Percentiles rank a stretch among this genome's conserved stretches.
Evolutionary conservation across 2,797 vertebrate species (phyloP).

Genomic region (Acanthurus lineatus): DNA sequence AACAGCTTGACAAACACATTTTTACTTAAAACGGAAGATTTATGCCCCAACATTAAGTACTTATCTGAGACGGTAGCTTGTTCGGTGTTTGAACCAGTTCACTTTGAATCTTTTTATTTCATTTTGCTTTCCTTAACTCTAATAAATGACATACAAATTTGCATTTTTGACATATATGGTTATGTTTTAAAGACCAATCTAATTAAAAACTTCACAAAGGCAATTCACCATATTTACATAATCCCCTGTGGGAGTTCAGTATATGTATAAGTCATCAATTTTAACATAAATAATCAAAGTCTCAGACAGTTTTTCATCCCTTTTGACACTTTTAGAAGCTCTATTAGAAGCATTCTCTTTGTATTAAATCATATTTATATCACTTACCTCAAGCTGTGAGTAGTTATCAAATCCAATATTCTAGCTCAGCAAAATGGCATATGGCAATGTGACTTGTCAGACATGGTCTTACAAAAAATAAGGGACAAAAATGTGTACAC

Average conservation of each 20-base stretch:
- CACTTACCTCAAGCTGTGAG: conserved; percentile 26
- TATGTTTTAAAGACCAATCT: conserved; percentile 36
- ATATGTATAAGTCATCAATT: conserved; percentile 55
- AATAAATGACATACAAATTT: conserved; percentile 16
- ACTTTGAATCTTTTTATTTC: conserved; percentile 33
- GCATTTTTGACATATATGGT: conserved; percentile 35
- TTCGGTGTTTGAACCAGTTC: conserved; percentile 29
- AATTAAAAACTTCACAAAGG: conserved; percentile 43
- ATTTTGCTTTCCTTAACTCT: conserved; percentile 10
- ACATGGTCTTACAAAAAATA: conserved; percentile 24
- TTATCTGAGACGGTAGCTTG: conserved; percentile 10
- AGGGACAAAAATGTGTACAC: conserved; percentile 6
- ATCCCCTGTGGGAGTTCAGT: conserved; percentile 38
- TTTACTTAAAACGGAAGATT: conserved; percentile 8
- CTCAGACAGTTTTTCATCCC: conserved; percentile 23
- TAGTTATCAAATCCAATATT: conserved; percentile 11
- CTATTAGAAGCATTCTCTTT: conserved; percentile 21
- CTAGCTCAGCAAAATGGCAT: conserved; percentile 40
- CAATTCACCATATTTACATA: conserved; percentile 49
- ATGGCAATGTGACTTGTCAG: conserved; percentile 13
- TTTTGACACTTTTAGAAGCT: conserved; percentile 8
- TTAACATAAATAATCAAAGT: conserved; percentile 34
- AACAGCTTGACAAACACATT: conserved; percentile 9
- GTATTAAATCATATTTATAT: conserved; percentile 37
- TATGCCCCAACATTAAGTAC: conserved; percentile 15